Evolutionary conservation across 2,888 invertebrate genomes (phyloP), one percentile per base, ranked within the genome.

Genomic region (Fragum sueziense): DNA sequence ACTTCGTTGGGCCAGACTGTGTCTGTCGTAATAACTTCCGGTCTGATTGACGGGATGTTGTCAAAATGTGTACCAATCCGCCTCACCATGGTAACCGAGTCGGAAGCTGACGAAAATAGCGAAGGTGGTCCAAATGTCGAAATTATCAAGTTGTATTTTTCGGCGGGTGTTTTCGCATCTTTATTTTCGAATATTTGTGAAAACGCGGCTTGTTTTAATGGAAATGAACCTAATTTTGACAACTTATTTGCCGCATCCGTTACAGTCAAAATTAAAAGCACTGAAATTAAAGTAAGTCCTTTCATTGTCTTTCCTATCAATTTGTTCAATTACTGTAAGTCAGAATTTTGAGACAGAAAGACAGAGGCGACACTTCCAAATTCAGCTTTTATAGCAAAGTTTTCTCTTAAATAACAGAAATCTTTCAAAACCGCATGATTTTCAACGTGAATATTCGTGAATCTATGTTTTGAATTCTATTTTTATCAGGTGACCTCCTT

Each of bases 1-100:
- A 85, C 69, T 62, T 87, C 87, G 61, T 87, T 87, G 0, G 85
- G 87, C 87, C 87, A 87, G 11, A 79, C 79, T 20, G 85, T 82
- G 31, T 67, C 67, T 17, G 69, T 72, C 0, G 87, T 85, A 17
- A 87, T 27, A 20, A 79, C 54, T 70, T 85, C 83, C 25, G 85
- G 82, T 29, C 31, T 59, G 25, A 80, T 76, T 3, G 70, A 59
- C 1, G 70, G 68, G n/a, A 87, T 57, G 37, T 74, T 70, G 22
- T 70, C 37, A 34, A 84, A 67, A 31, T 77, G 65, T 11, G 72
- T 69, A 29, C 87, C 87, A 7, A 87, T 74, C 37, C 77, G 68
- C 51, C 78, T 57, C 29, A 85, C 80, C 22, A 85, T 57, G 51
- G 77, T 71, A 6, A 85, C 87, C 9, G 77, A 80, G 20, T 85